phyloP scores from a whole-genome alignment of 2,113 vertebrate species.

The Chinchilla lanigera region DNA sequence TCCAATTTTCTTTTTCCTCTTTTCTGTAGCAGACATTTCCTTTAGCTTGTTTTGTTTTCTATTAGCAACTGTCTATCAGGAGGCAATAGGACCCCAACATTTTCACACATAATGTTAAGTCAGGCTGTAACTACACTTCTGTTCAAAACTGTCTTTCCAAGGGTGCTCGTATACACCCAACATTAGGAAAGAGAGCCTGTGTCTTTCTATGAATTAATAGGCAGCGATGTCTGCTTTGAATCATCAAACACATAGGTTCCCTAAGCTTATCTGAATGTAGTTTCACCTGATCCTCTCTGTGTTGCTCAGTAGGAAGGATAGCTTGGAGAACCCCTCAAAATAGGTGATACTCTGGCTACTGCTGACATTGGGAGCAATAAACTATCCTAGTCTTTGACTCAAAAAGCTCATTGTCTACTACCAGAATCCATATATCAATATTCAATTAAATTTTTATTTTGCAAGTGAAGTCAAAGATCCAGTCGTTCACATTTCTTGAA shows the following conservation, averaged over 20 bases:
- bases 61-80: neutral
- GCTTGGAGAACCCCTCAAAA: neutral
- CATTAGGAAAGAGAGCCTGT: neutral
- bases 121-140: neutral
- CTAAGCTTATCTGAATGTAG: neutral
- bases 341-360: too few species aligned
- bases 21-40: neutral
- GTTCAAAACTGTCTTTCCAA: neutral
- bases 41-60: neutral
- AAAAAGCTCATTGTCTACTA: neutral
- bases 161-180: neutral
- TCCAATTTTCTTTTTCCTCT: neutral
- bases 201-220: neutral
- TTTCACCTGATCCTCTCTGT: neutral
- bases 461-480: neutral
- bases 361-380: neutral
- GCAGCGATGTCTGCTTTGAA: rapidly evolving
- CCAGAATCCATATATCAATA: too few species aligned
- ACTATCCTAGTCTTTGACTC: neutral
- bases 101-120: neutral
- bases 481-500: neutral
- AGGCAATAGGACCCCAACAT: neutral
- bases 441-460: neutral
- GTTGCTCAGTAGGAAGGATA: neutral
- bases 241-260: neutral